Evolutionary conservation across 2,113 vertebrate genomes (phyloP), one percentile per base, ranked within the genome.

Genomic region (Poeciliopsis occidentalis): DNA sequence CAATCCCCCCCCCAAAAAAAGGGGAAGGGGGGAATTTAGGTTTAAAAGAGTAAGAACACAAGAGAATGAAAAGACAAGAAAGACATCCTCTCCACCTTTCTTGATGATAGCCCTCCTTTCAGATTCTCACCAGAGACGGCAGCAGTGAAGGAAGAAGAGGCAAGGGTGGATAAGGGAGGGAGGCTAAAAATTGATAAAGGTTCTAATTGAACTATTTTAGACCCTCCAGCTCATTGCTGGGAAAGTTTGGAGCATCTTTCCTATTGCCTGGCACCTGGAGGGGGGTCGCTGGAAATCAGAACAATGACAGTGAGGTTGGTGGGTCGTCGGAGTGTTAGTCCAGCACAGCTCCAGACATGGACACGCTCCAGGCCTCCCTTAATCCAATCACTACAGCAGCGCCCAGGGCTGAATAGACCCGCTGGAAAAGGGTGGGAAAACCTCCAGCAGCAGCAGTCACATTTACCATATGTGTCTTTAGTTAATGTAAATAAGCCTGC

Each of bases 221-320:
- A 86, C 84, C n/a, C 63, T 75, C 77, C 1, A 30, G 61, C 79
- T 87, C 85, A 87, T 91, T 90, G 86, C 85, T 89, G 89, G 91
- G 90, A 91, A 92, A 80, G 88, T 87, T 90, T 88, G 88, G 89
- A 89, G 90, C 88, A 89, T 92, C 91, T 89, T 88, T 87, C 69
- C 81, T 65, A 90, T 89, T 86, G 89, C 90, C 87, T 91, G 87
- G 88, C 91, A 91, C 90, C 91, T 91, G 90, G 83, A 91, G 86
- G 67, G 87, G 84, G 51, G 80, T 85, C 77, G 81, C 91, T 86
- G 85, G 79, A 84, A 89, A 74, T 81, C 75, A 63, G 82, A 68
- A 92, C 89, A 91, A 92, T 89, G 74, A 86, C 80, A 39, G 31
- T 69, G 84, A 87, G 84, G 85, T 89, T 84, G 89, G 82, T 90